A percentile compares a stretch with the other conserved stretches of the same genome.
These are phyloP conservation scores for Peribatodes rhomboidaria DNA, from an alignment of 2,888 invertebrate genomes.

Conservation along the genomic window DNA sequence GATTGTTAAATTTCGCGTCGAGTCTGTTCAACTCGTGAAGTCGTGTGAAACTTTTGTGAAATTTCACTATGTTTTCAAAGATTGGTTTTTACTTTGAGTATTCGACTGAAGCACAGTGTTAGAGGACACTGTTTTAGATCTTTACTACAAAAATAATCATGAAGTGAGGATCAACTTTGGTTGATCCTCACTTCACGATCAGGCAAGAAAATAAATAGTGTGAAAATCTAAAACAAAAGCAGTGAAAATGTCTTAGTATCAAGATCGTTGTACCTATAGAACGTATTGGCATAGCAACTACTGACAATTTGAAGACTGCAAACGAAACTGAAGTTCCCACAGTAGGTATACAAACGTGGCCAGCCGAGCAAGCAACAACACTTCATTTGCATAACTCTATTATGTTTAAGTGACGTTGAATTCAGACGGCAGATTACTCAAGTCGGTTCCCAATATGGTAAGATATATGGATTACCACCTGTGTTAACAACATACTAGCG, in stretches of 20 bases:
- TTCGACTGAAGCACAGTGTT: neutral
- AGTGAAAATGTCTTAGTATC: neutral
- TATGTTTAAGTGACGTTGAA: conserved; percentile 7
- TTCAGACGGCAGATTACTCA: conserved; percentile 16
- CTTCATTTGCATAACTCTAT: conserved; percentile 18
- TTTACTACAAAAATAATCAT: too few relatives aligned
- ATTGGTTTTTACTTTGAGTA: neutral
- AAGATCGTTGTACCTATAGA: neutral
- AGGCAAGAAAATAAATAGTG: neutral
- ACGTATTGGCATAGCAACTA: neutral
- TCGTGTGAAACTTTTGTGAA: neutral
- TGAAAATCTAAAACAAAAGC: neutral
- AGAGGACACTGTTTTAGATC: too few relatives aligned
- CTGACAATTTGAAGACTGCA: conserved; percentile 2
- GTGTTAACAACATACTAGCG: conserved; percentile 21
- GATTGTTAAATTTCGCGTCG: conserved; percentile 3
- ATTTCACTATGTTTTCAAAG: too few relatives aligned
- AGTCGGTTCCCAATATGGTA: conserved; percentile 9
- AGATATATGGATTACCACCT: conserved; percentile 19
- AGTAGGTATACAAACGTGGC: conserved; percentile 11
- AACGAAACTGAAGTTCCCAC: conserved; percentile 23
- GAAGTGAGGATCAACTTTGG: too few relatives aligned
- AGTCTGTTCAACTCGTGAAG: conserved; percentile 7
- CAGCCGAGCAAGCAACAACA: conserved; percentile 17
- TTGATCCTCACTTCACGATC: too few relatives aligned